A percentile compares a stretch with the other conserved stretches of the same genome.
Conservation (phyloP, 2,797 vertebrate species). For the Myiotriccus ornatus region DNA sequence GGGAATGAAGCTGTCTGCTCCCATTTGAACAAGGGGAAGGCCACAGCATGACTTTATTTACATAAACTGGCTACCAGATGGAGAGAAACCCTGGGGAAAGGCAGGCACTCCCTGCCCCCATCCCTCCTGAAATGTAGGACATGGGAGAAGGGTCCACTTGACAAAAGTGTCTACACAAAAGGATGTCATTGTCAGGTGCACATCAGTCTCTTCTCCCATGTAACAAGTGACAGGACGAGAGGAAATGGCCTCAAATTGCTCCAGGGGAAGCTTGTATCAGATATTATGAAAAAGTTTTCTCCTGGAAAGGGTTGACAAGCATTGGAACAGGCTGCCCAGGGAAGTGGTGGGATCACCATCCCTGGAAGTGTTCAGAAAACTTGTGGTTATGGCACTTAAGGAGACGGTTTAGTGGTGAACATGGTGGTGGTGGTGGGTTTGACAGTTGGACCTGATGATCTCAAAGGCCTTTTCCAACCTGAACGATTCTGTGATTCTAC, state of each 20-base stretch:
- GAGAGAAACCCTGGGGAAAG: slow-evolving; percentile 28
- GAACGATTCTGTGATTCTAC: neutral
- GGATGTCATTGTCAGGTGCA: neutral
- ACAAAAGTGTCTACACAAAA: neutral
- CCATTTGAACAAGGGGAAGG: neutral
- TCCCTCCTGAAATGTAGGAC: neutral
- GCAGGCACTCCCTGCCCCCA: neutral
- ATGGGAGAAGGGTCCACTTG: neutral
- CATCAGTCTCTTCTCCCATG: neutral
- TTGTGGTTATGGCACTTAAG: too few relatives aligned
- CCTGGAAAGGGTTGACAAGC: neutral
- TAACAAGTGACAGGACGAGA: too few relatives aligned
- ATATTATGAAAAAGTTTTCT: neutral
- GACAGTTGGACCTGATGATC: neutral
- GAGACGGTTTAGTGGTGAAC: accelerated
- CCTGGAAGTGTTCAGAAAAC: neutral
- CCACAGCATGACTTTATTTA: neutral
- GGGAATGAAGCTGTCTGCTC: slow-evolving; percentile 20
- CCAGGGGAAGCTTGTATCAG: neutral
- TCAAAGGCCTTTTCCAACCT: neutral
- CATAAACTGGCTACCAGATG: slow-evolving; percentile 41
- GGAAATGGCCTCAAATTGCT: neutral
- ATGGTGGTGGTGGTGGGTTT: neutral
- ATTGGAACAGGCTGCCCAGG: neutral
- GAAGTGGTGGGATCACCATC: neutral